Conservation (phyloP, 2,888 invertebrate genomes). For the Euphydryas editha region DNA sequence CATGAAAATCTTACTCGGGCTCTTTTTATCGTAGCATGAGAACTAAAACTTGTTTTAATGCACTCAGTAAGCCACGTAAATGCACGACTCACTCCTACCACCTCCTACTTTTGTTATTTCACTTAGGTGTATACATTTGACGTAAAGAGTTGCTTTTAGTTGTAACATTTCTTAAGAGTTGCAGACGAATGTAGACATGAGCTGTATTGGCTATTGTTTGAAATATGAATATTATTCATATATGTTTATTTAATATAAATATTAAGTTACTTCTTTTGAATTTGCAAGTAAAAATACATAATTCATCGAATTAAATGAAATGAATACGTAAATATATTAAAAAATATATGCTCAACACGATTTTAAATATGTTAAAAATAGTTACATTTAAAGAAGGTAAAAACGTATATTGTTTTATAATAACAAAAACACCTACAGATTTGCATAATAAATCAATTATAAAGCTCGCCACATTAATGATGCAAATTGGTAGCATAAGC, state of each 20-base stretch:
- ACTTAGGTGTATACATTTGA: conserved; percentile 30
- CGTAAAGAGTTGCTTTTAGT: conserved; percentile 47
- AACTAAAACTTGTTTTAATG: conserved; percentile 38
- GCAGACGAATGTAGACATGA: conserved; percentile 12
- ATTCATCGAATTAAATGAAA: too few relatives aligned
- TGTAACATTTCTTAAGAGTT: conserved; percentile 40
- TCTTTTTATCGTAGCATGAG: conserved; percentile 35
- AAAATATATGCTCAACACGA: too few relatives aligned
- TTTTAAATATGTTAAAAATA: not conserved
- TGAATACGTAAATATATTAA: too few relatives aligned
- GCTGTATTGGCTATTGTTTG: conserved; percentile 10
- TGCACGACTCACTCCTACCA: conserved; percentile 19
- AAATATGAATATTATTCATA: not conserved
- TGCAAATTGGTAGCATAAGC: conserved; percentile 77
- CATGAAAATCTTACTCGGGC: conserved; percentile 31
- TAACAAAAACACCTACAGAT: conserved; percentile 46
- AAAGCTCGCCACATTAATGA: conserved; percentile 66
- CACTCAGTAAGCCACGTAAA: conserved; percentile 37
- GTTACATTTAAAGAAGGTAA: not conserved
- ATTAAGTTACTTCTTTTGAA: too few relatives aligned
- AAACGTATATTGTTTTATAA: not conserved
- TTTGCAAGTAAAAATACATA: too few relatives aligned
- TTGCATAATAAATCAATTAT: conserved; percentile 74
- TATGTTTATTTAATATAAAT: not conserved
- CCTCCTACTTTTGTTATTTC: conserved; percentile 27